Evolutionary conservation across 1,140 invertebrate species (phyloP).

Genomic region (Drosophila grimshawi): DNA sequence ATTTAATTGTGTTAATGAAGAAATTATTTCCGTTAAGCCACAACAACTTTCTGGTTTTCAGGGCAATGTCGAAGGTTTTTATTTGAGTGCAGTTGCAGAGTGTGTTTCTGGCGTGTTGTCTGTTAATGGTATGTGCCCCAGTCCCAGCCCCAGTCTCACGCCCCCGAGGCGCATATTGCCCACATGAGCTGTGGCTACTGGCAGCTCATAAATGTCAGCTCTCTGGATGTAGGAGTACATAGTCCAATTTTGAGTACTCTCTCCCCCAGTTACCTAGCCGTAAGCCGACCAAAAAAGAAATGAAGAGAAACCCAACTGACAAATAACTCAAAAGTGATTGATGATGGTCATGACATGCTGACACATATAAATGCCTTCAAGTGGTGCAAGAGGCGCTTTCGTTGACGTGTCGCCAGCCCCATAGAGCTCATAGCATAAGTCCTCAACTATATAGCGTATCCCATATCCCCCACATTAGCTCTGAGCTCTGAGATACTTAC

Average conservation of each 20-base stretch:
- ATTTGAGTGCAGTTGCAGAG: too few relatives aligned
- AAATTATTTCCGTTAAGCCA: too few relatives aligned
- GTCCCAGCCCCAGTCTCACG: too few relatives aligned
- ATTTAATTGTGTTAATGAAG: too few relatives aligned
- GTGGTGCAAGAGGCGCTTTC: slow-evolving; percentile 70
- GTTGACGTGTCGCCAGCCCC: slow-evolving; percentile 58
- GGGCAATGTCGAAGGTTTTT: too few relatives aligned
- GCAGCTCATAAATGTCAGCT: slow-evolving; percentile 73
- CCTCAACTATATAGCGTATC: slow-evolving; percentile 16
- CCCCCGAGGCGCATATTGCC: neutral
- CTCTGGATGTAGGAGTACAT: slow-evolving; percentile 24
- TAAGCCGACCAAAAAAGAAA: neutral
- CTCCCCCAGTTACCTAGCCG: neutral
- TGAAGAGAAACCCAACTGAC: slow-evolving; percentile 54
- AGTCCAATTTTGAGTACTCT: slow-evolving; percentile 15
- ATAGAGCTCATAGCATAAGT: slow-evolving; percentile 23
- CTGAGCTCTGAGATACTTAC: slow-evolving; percentile 22
- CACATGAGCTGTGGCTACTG: slow-evolving; percentile 45
- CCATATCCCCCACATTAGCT: slow-evolving; percentile 41
- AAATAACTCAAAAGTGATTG: slow-evolving; percentile 82
- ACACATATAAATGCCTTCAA: slow-evolving; percentile 80
- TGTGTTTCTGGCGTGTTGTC: neutral
- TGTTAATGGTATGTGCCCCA: neutral
- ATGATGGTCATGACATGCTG: slow-evolving; percentile 74
- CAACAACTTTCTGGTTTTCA: too few relatives aligned